Evolutionary conservation across 2,113 vertebrate genomes (phyloP), one percentile per base, ranked within the genome.

Genomic region (Bufo bufo): DNA sequence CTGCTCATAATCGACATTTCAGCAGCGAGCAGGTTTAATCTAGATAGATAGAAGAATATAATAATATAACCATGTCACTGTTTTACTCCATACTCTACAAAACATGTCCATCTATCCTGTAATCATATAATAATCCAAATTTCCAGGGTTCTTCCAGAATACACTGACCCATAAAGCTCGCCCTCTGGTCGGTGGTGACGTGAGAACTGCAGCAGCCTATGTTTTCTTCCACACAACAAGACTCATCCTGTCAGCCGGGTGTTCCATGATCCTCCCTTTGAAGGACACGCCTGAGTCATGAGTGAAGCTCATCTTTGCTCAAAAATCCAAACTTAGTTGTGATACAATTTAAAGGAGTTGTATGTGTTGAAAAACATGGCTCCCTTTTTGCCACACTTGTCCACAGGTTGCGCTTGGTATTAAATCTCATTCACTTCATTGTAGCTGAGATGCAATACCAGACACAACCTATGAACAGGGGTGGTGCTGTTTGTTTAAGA

Each of bases 231-330:
- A 52, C 8, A 14, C 8, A 52, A 49, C 84, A 85, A 85, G 84
- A 49, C 84, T n/a, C 14, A 20, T n/a, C 84, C 84, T 85, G 84
- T 33, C 43, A 16, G 33, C 33, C 17, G 84, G 84, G 84, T 77
- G 84, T 85, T 77, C 16, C 84, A 16, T 14, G 84, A 85, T 63
- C 84, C 69, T 85, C 71, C 84, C 84, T 75, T n/a, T 56, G 2
- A 3, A 45, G 63, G 19, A 85, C 66, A 33, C 66, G 83, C 83
- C 83, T 85, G 63, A 77, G 59, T 23, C n/a, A 43, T 45, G 23
- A 52, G 75, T 52, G 49, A 52, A 75, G 8, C 61, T 65, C 61
- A 20, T 20, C 61, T n/a, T 8, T 69, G 65, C 72, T 49, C 45
- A 4, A 49, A 19, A 49, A 49, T 19, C 45, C 47, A 49, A 75